A percentile compares a stretch with the other conserved stretches of the same genome.
phyloP scores from a whole-genome alignment of 2,797 vertebrate genomes.

The Sebastes melanostomus region DNA sequence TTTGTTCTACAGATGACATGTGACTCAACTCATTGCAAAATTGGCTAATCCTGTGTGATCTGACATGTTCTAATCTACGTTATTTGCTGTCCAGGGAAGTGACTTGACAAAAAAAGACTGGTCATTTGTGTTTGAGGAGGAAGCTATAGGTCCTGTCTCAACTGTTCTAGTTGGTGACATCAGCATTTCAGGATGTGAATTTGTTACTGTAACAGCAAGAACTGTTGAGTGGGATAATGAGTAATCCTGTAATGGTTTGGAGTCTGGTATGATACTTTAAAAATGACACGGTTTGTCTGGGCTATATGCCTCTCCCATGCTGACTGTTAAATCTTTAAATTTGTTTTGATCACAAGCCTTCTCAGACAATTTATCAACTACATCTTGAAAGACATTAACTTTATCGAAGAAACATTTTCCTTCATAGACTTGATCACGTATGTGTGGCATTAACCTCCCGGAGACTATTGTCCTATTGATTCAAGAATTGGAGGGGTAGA shows the following conservation, averaged over 20 bases:
- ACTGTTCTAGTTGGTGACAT: neutral
- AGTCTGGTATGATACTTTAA: neutral
- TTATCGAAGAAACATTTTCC: neutral
- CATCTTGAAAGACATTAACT: neutral
- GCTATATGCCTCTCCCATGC: neutral
- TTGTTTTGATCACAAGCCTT: neutral
- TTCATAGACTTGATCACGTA: slow-evolving; percentile 26
- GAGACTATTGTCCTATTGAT: neutral
- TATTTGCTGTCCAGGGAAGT: slow-evolving; percentile 2
- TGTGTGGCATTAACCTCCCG: slow-evolving; percentile 8
- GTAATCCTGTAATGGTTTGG: neutral
- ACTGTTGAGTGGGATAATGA: neutral
- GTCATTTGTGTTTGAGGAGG: slow-evolving; percentile 1
- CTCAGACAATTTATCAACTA: neutral
- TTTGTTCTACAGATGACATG: slow-evolving; percentile 48
- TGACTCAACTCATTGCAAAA: slow-evolving; percentile 58
- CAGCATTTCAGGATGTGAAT: neutral
- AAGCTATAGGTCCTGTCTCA: neutral
- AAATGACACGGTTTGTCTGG: neutral
- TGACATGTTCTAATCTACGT: slow-evolving; percentile 9
- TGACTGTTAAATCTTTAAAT: neutral
- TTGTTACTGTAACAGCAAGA: neutral
- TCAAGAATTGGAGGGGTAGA: neutral
- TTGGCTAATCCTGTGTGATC: neutral
- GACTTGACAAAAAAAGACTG: slow-evolving; percentile 16